Percentiles rank a stretch among this genome's conserved stretches.
Evolutionary conservation across 2,113 vertebrate species (phyloP).

Genomic region (Castor canadensis): DNA sequence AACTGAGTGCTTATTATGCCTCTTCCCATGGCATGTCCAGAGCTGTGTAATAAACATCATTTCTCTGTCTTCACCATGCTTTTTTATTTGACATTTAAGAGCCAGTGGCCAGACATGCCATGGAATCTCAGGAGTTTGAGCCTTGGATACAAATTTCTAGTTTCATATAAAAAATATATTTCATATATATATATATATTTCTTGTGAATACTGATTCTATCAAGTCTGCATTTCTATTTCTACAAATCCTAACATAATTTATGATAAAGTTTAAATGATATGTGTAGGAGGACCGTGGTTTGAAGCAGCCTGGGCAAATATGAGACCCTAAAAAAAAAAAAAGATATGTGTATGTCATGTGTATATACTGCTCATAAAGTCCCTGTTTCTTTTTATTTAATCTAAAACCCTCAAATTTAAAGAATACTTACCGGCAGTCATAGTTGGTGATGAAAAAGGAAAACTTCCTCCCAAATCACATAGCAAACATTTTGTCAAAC

Average conservation of each 20-base stretch:
- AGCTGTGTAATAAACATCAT: no score
- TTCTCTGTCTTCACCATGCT: no score
- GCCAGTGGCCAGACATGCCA: no score
- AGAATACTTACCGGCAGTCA: slow-evolving; percentile 33
- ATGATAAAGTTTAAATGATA: background rate
- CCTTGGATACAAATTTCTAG: no score
- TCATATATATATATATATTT: background rate
- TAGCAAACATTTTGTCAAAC: background rate
- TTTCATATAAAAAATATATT: no score
- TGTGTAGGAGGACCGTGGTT: no score
- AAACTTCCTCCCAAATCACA: background rate
- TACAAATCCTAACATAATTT: background rate
- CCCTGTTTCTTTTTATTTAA: background rate
- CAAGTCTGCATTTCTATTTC: background rate
- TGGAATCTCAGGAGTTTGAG: no score
- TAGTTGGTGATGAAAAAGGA: accelerated
- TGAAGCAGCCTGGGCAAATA: no score
- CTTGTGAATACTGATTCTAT: background rate
- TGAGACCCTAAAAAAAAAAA: no score
- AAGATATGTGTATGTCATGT: background rate
- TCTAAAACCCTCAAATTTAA: background rate
- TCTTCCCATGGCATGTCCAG: no score
- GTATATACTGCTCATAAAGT: background rate
- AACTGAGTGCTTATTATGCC: no score
- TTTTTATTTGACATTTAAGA: no score